phyloP scores from a whole-genome alignment of 2,888 invertebrate species.

The Microchrysa polita region DNA sequence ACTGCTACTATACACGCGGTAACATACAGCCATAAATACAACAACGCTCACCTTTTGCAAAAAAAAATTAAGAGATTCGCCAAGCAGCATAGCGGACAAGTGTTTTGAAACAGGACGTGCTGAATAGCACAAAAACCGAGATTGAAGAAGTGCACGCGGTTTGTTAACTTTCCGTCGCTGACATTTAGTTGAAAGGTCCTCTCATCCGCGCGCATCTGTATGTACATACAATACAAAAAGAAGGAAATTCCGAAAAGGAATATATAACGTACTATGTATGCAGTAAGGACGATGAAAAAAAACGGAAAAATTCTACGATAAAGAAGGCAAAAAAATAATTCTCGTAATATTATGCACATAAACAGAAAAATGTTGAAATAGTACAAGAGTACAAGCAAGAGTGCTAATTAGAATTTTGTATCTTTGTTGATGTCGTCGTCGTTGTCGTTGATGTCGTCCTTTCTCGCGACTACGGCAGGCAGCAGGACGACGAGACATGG shows the following conservation, averaged over 20 bases:
- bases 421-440: background rate
- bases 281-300: background rate
- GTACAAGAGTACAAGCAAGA: conserved; percentile 9
- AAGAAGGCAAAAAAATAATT: background rate
- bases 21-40: conserved; percentile 22
- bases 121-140: conserved; percentile 38
- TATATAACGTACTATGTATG: background rate
- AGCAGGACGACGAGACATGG: too few species aligned
- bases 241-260: background rate
- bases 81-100: conserved; percentile 38
- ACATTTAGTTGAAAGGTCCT: conserved; percentile 39
- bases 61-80: conserved; percentile 37
- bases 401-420: conserved; percentile 43
- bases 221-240: too few species aligned
- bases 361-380: conserved; percentile 20
- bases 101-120: conserved; percentile 43
- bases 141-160: conserved; percentile 35
- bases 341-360: background rate
- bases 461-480: too few species aligned
- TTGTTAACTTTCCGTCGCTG: conserved; percentile 43
- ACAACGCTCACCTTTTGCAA: conserved; percentile 38
- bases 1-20: conserved; percentile 20
- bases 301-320: background rate
- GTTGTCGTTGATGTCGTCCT: too few species aligned
- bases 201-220: too few species aligned